Evolutionary conservation across 2,113 vertebrate genomes (phyloP).

Genomic region (Austrofundulus limnaeus): DNA sequence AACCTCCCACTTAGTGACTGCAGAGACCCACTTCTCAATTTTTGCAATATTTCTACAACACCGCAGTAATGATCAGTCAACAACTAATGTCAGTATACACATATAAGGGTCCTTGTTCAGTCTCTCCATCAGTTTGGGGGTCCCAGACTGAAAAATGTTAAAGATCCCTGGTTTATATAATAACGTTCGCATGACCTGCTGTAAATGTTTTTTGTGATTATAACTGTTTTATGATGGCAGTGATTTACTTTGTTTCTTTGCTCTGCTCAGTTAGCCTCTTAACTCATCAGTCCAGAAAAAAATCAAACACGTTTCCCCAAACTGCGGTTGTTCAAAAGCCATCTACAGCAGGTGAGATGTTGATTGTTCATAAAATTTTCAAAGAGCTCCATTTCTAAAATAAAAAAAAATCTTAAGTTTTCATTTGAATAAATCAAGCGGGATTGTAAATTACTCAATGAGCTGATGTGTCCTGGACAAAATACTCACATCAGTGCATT

Average conservation of each 20-base stretch:
- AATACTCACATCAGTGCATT: conserved; percentile 44
- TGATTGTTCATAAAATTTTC: neutral
- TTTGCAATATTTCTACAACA: no score
- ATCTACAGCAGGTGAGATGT: neutral
- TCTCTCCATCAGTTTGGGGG: no score
- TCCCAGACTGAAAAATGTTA: no score
- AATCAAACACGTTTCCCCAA: neutral
- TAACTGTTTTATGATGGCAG: neutral
- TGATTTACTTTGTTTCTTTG: neutral
- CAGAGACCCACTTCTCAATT: no score
- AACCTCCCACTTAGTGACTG: no score
- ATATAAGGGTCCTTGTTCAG: no score
- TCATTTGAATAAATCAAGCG: conserved; percentile 35
- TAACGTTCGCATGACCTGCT: neutral
- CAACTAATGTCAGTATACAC: no score
- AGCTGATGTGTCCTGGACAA: no score
- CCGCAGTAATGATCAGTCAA: no score
- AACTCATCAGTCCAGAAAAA: neutral
- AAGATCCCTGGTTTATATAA: no score
- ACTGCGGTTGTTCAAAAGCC: neutral
- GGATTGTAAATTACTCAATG: no score
- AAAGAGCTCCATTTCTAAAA: neutral
- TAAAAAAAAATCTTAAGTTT: neutral
- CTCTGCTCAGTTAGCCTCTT: neutral
- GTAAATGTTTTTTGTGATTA: neutral